A percentile compares a stretch with the other conserved stretches of the same genome.
Conservation (phyloP, 2,888 invertebrate species). For the Hydraecia micacea region DNA sequence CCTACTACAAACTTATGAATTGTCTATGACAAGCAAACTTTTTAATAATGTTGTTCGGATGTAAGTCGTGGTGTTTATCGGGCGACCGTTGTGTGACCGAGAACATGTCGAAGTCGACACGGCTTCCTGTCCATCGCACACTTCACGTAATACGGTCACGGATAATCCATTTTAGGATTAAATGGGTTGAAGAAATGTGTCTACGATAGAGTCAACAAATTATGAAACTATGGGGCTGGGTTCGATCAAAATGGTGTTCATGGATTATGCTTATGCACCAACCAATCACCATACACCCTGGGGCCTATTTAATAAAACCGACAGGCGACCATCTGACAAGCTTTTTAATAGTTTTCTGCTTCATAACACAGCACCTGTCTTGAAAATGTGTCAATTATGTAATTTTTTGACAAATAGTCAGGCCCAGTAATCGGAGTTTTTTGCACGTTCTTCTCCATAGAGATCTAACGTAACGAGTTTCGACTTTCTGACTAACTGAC, state of each 20-base stretch:
- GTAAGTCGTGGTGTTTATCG: constrained; percentile 54
- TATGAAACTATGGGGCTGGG: not conserved
- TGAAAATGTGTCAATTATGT: not conserved
- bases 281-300: not conserved
- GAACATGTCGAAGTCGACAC: constrained; percentile 59
- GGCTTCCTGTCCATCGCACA: constrained; percentile 68
- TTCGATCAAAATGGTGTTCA: not conserved
- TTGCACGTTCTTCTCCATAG: too few relatives aligned
- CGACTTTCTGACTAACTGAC: too few relatives aligned
- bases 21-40: constrained; percentile 26
- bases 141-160: constrained; percentile 67
- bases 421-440: too few relatives aligned
- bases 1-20: not conserved
- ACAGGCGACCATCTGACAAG: not conserved
- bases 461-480: too few relatives aligned
- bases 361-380: too few relatives aligned
- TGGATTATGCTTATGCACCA: not conserved
- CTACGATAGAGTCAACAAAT: not conserved
- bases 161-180: constrained; percentile 67
- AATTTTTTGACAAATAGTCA: too few relatives aligned
- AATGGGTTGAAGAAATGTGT: constrained; percentile 43
- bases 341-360: not conserved
- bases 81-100: constrained; percentile 72
- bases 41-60: constrained; percentile 37
- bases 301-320: too few relatives aligned